Evolutionary conservation across 2,113 vertebrate genomes (phyloP), one percentile per base, ranked within the genome.

Genomic region (Dasyprocta punctata): DNA sequence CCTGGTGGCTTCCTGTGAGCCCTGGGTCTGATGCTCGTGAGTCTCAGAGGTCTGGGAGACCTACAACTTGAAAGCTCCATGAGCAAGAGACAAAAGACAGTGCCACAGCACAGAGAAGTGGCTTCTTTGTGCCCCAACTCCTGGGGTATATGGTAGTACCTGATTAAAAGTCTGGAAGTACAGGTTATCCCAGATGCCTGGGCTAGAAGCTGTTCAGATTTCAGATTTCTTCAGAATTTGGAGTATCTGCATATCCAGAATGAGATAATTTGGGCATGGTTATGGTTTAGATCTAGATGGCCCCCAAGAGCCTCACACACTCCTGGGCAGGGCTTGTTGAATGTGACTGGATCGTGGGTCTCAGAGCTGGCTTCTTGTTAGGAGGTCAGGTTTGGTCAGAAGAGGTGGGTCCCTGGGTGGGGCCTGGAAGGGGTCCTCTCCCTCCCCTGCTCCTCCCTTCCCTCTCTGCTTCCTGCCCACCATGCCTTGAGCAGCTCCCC

Each of bases 91-190:
- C 22, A n/a, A 30, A 58, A 11, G 49, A 69, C 89, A 60, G 41
- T 24, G 16, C 12, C 1, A 7, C 38, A 0, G 28, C 3, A 0
- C 0, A 20, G 28, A 54, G 78, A 58, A 65, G n/a, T 5, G 19
- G n/a, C 30, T 60, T 49, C 36, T 14, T 4, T 89, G 19, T 13
- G 19, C 16, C 30, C 54, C 44, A 26, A 49, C 58, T 58, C 54
- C 36, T 28, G 9, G 4, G 20, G 38, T 6, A 67, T 56, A 41
- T 8, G 44, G 63, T 1, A 33, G 47, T 4, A 19, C 26, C 67
- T 47, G 87, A 58, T 7, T 33, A 36, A 22, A 60, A 84, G 67
- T 33, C 4, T 75, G 61, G 49, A 67, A 69, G 63, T 47, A 12
- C 22, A 56, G 41, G 26, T 88, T 56, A 54, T 12, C 30, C 3